Percentiles rank a stretch among this genome's conserved stretches.
Conservation (phyloP, 30 jellyfish, hydroid and myxozoan species). For the Turritopsis dohrnii region DNA sequence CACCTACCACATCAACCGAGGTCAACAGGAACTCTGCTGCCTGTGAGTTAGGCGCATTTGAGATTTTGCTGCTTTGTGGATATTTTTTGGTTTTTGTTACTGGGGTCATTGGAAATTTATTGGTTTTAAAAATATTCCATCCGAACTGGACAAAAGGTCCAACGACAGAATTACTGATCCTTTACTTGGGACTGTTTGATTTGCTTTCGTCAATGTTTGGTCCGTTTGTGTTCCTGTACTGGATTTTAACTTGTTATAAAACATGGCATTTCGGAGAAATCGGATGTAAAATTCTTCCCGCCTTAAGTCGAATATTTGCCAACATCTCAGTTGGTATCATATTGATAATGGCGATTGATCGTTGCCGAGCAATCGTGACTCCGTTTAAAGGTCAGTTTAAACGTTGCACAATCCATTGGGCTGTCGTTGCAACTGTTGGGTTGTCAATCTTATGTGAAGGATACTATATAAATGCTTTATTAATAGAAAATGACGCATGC, state of each 20-base stretch:
- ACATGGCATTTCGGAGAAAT: conserved; percentile 81
- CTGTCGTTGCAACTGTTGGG: conserved; percentile 14
- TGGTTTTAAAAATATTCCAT: conserved; percentile 46
- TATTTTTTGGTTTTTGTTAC: conserved; percentile 32
- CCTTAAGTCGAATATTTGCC: conserved; percentile 47
- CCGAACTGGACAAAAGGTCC: conserved; percentile 48
- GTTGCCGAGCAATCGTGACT: conserved; percentile 78
- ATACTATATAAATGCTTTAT: conserved; percentile 27
- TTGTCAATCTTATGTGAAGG: conserved; percentile 44
- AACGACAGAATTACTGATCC: conserved; percentile 49
- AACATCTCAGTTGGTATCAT: conserved; percentile 59
- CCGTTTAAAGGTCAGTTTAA: conserved; percentile 53
- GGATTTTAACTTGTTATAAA: conserved; percentile 37
- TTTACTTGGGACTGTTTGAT: conserved; percentile 64
- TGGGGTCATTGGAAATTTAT: conserved; percentile 61
- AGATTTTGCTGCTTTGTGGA: conserved; percentile 1
- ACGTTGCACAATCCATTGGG: conserved; percentile 35
- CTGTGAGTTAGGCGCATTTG: not conserved
- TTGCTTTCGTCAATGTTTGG: conserved; percentile 51
- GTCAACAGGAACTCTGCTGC: not conserved
- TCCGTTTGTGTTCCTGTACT: conserved; percentile 53
- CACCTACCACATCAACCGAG: not conserved
- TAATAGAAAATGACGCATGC: conserved; percentile 11
- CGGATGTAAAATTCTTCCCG: conserved; percentile 70
- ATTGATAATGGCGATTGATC: conserved; percentile 64